phyloP scores from a whole-genome alignment of 2,113 vertebrate species.

The Spermophilus dauricus region DNA sequence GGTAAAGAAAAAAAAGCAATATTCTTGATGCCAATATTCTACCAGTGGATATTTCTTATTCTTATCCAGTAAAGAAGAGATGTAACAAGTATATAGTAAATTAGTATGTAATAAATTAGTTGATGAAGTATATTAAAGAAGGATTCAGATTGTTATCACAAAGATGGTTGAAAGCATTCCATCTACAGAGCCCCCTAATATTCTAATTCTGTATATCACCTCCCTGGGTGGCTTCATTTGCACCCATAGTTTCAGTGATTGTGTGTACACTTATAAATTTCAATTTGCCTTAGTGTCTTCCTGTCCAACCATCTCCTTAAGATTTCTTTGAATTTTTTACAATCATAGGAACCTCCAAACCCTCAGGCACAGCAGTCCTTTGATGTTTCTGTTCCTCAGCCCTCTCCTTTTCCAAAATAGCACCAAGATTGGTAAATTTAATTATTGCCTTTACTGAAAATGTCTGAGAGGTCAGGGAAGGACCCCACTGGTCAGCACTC shows the following conservation, averaged over 20 bases:
- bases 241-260: background rate
- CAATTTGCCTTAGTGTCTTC: background rate
- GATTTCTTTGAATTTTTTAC: conserved; percentile 11
- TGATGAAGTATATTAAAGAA: background rate
- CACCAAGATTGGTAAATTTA: background rate
- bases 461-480: background rate
- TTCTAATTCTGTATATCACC: background rate
- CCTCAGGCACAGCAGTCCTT: background rate
- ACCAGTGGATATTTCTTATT: conserved; percentile 18
- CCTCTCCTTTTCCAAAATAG: background rate
- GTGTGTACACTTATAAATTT: background rate
- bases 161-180: background rate
- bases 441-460: background rate
- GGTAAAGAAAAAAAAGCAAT: background rate
- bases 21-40: conserved; percentile 15
- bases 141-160: background rate
- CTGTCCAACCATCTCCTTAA: background rate
- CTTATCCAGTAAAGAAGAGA: conserved; percentile 42
- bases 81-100: background rate
- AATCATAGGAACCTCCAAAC: background rate
- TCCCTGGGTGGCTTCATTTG: background rate
- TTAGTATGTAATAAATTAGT: no score
- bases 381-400: background rate
- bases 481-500: background rate
- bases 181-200: background rate